Evolutionary conservation across 2,797 vertebrate genomes (phyloP), one percentile per base, ranked within the genome.

Genomic region (Acipenser ruthenus): DNA sequence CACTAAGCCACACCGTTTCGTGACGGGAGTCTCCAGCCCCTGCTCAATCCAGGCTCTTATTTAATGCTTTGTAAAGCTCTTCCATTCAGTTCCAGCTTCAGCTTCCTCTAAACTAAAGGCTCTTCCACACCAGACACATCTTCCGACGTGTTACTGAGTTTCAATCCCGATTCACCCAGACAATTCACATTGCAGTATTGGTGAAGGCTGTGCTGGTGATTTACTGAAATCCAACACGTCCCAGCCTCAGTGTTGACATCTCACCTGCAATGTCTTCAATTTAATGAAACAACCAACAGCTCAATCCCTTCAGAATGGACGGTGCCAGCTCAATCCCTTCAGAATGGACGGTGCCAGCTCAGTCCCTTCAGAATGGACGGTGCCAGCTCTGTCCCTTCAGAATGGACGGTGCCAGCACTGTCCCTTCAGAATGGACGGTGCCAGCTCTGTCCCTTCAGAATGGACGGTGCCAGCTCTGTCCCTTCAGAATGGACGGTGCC

Each of bases 261-360:
- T 13, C 9, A n/a, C 13, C 13, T 58, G 3, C 10, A 7, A 62
- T 37, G 10, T 56, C 60, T 55, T 37, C 12, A 61, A 18, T 63
- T 66, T 63, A 70, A 63, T 53, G 63, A 58, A 66, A 70, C 63
- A 6, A 60, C 58, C 65, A 63, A 10, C 48, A 56, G 7, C 12
- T 55, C 8, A 7, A 10, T 49, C 13, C 12, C 6, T 69, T 23
- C 10, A 9, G 6, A 47, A 50, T 13, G 13, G 50, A 10, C 50
- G 51, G 8, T 18, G 9, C 56, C 5, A 18, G 3, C 13, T 23
- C 15, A 5, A n/a, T 53, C 63, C 6, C 10, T 62, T 66, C 15
- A 18, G 15, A 18, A 18, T 18, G 15, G 15, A 18, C 15, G 15
- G 8, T 18, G 9, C 56, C 5, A 18, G 3, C 13, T 23, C 15